Conservation (phyloP, 2,797 vertebrate genomes). For the Sparus aurata region DNA sequence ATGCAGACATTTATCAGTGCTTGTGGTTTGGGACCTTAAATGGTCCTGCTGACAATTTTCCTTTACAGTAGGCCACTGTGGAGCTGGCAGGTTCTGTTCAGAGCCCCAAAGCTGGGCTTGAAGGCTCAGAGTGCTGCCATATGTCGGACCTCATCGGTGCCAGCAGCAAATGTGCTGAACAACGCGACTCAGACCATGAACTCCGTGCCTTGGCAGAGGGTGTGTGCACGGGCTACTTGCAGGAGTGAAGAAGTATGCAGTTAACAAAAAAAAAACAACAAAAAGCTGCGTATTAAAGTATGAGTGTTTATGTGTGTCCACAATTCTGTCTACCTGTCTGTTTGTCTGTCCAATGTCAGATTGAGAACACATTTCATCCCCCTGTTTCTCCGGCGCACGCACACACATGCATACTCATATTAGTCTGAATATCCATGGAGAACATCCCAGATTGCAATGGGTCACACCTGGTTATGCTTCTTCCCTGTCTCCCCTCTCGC, state of each 20-base stretch:
- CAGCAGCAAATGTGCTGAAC: conserved; percentile 85
- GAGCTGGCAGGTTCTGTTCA: conserved; percentile 80
- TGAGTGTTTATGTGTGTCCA: conserved; percentile 56
- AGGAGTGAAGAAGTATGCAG: conserved; percentile 46
- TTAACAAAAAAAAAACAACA: conserved; percentile 37
- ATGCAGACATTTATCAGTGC: conserved; percentile 82
- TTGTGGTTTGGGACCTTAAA: conserved; percentile 81
- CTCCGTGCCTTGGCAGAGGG: conserved; percentile 82
- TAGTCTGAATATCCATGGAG: conserved; percentile 77
- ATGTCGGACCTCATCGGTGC: conserved; percentile 80
- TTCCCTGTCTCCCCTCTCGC: conserved; percentile 67
- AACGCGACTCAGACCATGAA: conserved; percentile 81
- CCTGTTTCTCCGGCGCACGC: conserved; percentile 47
- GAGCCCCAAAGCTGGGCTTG: conserved; percentile 70
- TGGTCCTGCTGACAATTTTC: conserved; percentile 80
- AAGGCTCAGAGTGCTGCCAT: conserved; percentile 86
- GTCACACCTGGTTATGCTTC: conserved; percentile 87
- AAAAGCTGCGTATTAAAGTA: conserved; percentile 20
- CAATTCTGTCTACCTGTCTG: conserved; percentile 56
- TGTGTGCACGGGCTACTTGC: conserved; percentile 63
- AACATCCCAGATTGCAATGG: conserved; percentile 82
- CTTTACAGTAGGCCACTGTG: conserved; percentile 80
- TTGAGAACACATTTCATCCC: conserved; percentile 63
- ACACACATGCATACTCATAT: conserved; percentile 51
- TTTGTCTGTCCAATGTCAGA: conserved; percentile 62